Percentiles rank a stretch among this genome's conserved stretches.
Conservation (phyloP, 1,140 invertebrate genomes). For the Muscidifurax raptorellus region DNA sequence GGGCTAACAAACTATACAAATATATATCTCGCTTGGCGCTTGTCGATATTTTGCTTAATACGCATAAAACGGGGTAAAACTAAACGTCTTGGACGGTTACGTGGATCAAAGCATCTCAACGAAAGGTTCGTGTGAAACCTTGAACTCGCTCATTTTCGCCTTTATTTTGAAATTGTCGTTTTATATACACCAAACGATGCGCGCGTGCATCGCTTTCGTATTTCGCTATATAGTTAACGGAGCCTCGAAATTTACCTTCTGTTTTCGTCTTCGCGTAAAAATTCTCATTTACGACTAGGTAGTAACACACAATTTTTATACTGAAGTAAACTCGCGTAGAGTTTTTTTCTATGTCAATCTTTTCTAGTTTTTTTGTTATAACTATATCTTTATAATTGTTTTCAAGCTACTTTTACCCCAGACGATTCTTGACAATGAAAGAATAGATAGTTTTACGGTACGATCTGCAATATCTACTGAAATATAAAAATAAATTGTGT, state of each 20-base stretch:
- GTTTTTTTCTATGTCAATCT: neutral
- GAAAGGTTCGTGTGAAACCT: slow-evolving; percentile 56
- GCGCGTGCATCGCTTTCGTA: neutral
- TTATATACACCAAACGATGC: slow-evolving; percentile 43
- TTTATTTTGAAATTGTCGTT: slow-evolving; percentile 44
- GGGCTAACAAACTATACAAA: slow-evolving; percentile 70
- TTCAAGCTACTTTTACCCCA: neutral
- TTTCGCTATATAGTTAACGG: slow-evolving; percentile 28
- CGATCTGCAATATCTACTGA: slow-evolving; percentile 8
- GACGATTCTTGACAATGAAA: neutral
- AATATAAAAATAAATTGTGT: slow-evolving; percentile 49
- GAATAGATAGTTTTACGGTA: neutral
- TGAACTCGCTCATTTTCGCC: slow-evolving; percentile 52
- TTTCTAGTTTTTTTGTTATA: neutral
- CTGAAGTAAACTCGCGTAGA: slow-evolving; percentile 14
- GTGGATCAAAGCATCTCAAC: slow-evolving; percentile 64
- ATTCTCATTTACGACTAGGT: slow-evolving; percentile 43
- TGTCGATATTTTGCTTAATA: slow-evolving; percentile 42
- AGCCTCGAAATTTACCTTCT: slow-evolving; percentile 48
- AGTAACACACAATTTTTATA: slow-evolving; percentile 51
- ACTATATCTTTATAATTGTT: neutral
- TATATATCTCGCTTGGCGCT: slow-evolving; percentile 45
- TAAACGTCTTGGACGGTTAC: slow-evolving; percentile 69
- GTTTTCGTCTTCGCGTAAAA: slow-evolving; percentile 40
- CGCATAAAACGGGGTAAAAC: slow-evolving; percentile 65